Conservation (phyloP, 2,888 invertebrate species). For the Tinea trinotella region DNA sequence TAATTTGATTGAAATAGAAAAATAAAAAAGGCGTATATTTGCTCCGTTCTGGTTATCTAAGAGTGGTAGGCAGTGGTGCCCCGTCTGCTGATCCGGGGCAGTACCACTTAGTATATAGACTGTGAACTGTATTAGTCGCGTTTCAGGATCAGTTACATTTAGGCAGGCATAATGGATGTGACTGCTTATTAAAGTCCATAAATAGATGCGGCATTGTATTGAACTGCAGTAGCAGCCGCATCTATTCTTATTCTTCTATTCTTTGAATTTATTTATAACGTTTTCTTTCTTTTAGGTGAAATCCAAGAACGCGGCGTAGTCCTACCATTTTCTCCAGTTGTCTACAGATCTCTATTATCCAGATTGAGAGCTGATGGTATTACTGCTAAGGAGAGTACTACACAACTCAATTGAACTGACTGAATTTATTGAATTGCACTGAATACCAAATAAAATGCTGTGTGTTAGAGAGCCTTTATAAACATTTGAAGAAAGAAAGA, state of each 20-base stretch:
- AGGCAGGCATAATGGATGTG: background rate
- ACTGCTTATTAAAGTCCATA: too few relatives aligned
- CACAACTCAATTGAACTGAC: constrained; percentile 31
- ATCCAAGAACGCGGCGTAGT: constrained; percentile 96
- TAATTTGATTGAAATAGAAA: too few relatives aligned
- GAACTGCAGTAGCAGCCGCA: too few relatives aligned
- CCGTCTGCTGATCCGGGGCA: too few relatives aligned
- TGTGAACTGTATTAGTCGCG: too few relatives aligned
- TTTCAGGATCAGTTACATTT: too few relatives aligned
- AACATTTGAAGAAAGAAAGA: too few relatives aligned
- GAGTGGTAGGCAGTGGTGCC: too few relatives aligned
- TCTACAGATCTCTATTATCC: constrained; percentile 93
- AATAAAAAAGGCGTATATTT: too few relatives aligned
- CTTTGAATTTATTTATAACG: background rate
- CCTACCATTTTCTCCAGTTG: constrained; percentile 91
- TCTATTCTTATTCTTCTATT: too few relatives aligned
- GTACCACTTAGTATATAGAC: too few relatives aligned
- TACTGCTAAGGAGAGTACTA: constrained; percentile 48
- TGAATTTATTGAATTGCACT: background rate
- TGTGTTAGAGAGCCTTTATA: background rate
- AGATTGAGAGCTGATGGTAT: constrained; percentile 91
- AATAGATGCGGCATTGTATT: background rate
- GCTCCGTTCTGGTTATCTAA: too few relatives aligned
- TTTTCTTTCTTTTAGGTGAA: constrained; percentile 77
- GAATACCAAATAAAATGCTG: background rate